Percentiles rank a stretch among this genome's conserved stretches.
Conservation (phyloP, 2,797 vertebrate species). For the Acestrorhynchus altus region DNA sequence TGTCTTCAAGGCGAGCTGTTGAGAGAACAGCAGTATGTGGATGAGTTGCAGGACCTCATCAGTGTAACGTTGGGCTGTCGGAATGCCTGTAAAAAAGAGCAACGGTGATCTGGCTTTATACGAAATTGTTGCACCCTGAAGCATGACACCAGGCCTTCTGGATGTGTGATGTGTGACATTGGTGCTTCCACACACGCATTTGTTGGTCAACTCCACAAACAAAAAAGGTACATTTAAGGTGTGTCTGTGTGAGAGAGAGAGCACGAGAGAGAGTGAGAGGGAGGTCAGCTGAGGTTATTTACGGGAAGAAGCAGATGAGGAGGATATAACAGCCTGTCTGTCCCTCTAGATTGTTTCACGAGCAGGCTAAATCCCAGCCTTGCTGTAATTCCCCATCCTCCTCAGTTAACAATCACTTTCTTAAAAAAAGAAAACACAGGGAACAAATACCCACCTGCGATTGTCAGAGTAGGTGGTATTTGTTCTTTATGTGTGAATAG, state of each 20-base stretch:
- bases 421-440: neutral
- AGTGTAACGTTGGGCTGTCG: too few species aligned
- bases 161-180: too few species aligned
- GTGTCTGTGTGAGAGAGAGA: neutral
- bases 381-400: slow-evolving; percentile 17
- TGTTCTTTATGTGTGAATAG: slow-evolving; percentile 29
- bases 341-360: slow-evolving; percentile 53
- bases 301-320: slow-evolving; percentile 23
- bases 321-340: slow-evolving; percentile 22
- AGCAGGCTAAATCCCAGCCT: slow-evolving; percentile 29
- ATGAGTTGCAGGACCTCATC: too few species aligned
- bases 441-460: slow-evolving; percentile 22
- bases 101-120: too few species aligned
- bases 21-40: too few species aligned
- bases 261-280: neutral
- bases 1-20: too few species aligned
- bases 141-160: too few species aligned
- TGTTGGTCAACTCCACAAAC: too few species aligned
- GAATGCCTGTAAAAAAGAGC: too few species aligned
- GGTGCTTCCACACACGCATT: too few species aligned
- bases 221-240: too few species aligned
- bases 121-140: too few species aligned
- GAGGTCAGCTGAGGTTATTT: slow-evolving; percentile 18
- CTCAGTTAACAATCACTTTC: slow-evolving; percentile 25
- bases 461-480: slow-evolving; percentile 36